Evolutionary conservation across 2,797 vertebrate species (phyloP), one percentile per base, ranked within the genome.

Genomic region (Chrosomus eos): DNA sequence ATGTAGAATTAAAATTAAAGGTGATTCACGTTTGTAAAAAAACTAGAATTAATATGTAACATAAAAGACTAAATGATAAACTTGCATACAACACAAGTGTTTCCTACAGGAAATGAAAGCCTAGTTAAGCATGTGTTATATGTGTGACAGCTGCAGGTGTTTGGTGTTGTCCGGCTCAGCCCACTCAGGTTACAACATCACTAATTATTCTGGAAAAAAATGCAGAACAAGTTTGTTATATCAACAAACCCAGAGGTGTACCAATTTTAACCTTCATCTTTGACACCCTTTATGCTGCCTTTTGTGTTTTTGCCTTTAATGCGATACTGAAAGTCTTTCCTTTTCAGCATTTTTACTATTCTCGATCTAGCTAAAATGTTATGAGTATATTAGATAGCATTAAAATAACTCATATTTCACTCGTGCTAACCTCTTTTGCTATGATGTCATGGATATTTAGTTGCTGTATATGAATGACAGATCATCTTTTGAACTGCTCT

Each of bases 161-260:
- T 74, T 53, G 18, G 38, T 21, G n/a, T 55, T 62, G 11, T 6
- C 53, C 70, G 51, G 28, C 13, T 21, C 48, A 33, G 53, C 70
- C 67, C 74, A 53, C 28, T 28, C 71, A 0, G 43, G 31, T 36
- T n/a, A 64, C 40, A 31, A 38, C 60, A 67, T 68, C 16, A 10
- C 62, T 84, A 77, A 68, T 84, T 68, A 68, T 60, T 48, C 13
- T n/a, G 55, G 48, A 5, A 78, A 45, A 76, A 76, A 76, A 70
- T 31, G 31, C 53, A 14, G 33, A 70, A 67, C 53, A 33, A 33
- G 2, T 33, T 33, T 33, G 33, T 33, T 33, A 51, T 81, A 80
- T 71, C 67, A 66, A 74, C 72, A 73, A 31, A 45, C 38, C 36
- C 75, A 78, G 71, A 67, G 71, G 53, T 78, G 66, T 81, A 72